These are phyloP conservation scores for Micrasema longulum DNA, from an alignment of 1,140 invertebrate species.

Conservation along the genomic window DNA sequence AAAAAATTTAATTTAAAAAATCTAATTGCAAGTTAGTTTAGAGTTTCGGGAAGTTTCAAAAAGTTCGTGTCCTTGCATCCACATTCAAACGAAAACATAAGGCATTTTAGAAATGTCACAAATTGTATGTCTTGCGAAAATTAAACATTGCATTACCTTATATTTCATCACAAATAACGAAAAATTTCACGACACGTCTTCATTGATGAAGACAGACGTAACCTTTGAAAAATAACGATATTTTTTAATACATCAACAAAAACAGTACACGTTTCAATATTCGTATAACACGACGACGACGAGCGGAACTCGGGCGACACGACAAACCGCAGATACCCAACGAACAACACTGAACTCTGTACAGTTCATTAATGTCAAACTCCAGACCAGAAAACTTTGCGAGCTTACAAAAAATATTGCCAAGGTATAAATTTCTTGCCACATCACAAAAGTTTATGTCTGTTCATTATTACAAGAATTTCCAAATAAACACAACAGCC, in stretches of 20 bases:
- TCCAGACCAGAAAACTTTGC: neutral
- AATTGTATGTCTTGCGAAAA: constrained; percentile 13
- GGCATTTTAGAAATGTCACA: constrained; percentile 36
- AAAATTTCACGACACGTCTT: constrained; percentile 31
- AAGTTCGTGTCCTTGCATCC: constrained; percentile 29
- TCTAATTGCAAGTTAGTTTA: too few relatives aligned
- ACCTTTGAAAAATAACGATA: constrained; percentile 13
- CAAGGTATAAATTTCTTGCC: too few relatives aligned
- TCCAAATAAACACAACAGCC: too few relatives aligned
- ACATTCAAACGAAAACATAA: constrained; percentile 41
- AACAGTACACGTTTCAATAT: constrained; percentile 46
- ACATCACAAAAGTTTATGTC: too few relatives aligned
- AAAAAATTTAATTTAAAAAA: too few relatives aligned
- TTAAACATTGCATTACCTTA: constrained; percentile 33
- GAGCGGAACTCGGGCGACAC: constrained; percentile 17
- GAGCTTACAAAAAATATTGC: neutral
- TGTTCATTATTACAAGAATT: too few relatives aligned
- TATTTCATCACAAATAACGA: constrained; percentile 43
- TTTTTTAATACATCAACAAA: constrained; percentile 35
- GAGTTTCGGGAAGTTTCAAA: constrained; percentile 24
- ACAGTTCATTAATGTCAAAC: constrained; percentile 30
- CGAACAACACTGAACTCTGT: constrained; percentile 33
- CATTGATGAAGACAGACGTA: constrained; percentile 37
- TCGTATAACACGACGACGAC: constrained; percentile 36
- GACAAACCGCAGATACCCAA: constrained; percentile 30